These are phyloP conservation scores for Drosophila diplacantha DNA, from an alignment of 2,888 invertebrate species.

Conservation along the genomic window DNA sequence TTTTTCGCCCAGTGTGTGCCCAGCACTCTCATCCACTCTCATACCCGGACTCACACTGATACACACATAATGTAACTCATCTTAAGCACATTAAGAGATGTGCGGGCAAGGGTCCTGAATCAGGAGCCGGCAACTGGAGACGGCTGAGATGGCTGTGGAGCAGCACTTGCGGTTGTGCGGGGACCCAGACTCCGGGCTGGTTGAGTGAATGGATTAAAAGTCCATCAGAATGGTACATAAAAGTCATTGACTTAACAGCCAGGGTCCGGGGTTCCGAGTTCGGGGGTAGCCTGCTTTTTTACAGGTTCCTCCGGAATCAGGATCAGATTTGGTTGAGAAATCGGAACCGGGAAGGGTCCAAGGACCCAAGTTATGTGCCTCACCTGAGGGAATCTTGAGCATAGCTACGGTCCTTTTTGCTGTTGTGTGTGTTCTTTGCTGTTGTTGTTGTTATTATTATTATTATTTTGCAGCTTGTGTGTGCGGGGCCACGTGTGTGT, in stretches of 20 bases:
- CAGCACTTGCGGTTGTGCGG: constrained; percentile 24
- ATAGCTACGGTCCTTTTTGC: constrained; percentile 23
- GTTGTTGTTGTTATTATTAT: not conserved
- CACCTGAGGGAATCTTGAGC: constrained; percentile 57
- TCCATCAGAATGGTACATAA: constrained; percentile 73
- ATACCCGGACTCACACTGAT: constrained; percentile 21
- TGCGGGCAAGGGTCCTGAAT: constrained; percentile 41
- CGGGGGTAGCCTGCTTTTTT: not conserved
- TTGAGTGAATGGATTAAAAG: constrained; percentile 66
- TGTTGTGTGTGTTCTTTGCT: constrained; percentile 7
- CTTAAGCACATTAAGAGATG: constrained; percentile 69
- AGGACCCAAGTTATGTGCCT: constrained; percentile 32
- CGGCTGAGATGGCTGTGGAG: constrained; percentile 6
- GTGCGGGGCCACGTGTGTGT: not conserved
- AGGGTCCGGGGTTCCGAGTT: constrained; percentile 11
- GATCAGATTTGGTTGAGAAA: constrained; percentile 4
- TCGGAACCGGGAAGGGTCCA: not conserved
- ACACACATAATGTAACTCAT: constrained; percentile 66
- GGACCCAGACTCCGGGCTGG: constrained; percentile 24
- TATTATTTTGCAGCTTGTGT: not conserved
- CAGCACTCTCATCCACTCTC: constrained; percentile 23
- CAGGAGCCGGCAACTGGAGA: constrained; percentile 24
- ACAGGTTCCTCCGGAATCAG: constrained; percentile 4
- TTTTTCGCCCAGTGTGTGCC: constrained; percentile 12
- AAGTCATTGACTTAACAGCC: constrained; percentile 57